Conservation (phyloP, 1,140 invertebrate genomes). For the Bombus affinis region DNA sequence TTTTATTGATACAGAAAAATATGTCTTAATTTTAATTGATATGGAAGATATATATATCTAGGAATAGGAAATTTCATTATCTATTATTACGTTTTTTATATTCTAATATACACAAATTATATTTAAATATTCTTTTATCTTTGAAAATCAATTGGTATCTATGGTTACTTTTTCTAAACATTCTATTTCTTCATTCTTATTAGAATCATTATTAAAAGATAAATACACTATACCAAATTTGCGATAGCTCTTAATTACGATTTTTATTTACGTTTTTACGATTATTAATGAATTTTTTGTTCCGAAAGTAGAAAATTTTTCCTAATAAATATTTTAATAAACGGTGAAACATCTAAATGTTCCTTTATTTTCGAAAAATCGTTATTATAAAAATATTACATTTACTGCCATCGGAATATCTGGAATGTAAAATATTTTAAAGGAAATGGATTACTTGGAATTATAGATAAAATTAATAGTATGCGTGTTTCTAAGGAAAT, state of each 20-base stretch:
- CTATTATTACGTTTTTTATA: no score
- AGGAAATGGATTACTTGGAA: neutral
- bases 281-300: neutral
- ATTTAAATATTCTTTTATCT: no score
- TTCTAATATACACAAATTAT: no score
- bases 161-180: neutral
- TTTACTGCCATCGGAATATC: neutral
- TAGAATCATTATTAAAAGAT: neutral
- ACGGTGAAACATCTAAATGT: neutral
- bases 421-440: neutral
- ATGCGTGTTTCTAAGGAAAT: no score
- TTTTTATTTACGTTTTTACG: neutral
- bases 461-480: neutral
- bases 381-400: neutral
- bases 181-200: neutral
- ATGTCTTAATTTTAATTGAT: no score
- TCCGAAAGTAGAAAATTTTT: neutral
- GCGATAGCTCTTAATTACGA: no score
- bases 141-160: no score
- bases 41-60: no score
- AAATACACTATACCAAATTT: neutral
- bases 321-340: neutral
- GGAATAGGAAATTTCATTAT: no score
- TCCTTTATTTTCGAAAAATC: neutral
- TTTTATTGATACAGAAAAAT: no score